phyloP scores from a whole-genome alignment of 1,140 invertebrate genomes.

The Scylla paramamosain region DNA sequence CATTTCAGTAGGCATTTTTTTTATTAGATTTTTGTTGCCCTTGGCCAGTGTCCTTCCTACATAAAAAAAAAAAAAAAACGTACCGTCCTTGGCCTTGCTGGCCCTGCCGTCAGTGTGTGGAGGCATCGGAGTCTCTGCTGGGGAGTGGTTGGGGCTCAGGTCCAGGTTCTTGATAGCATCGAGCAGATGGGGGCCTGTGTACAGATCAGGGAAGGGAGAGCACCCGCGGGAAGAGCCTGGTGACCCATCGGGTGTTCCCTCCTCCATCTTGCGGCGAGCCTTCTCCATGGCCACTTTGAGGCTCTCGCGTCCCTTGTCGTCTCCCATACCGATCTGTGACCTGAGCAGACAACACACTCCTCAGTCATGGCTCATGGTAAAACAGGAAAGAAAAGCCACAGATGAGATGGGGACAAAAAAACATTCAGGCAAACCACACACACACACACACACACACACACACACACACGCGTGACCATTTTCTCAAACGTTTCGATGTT shows the following conservation, averaged over 20 bases:
- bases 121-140: slow-evolving; percentile 67
- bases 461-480: too few species aligned
- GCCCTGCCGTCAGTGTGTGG: neutral
- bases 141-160: slow-evolving; percentile 73
- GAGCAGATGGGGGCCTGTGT: slow-evolving; percentile 76
- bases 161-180: slow-evolving; percentile 76
- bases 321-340: slow-evolving; percentile 83
- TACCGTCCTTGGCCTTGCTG: slow-evolving; percentile 54
- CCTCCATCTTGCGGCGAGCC: slow-evolving; percentile 81
- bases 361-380: neutral
- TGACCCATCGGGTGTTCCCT: slow-evolving; percentile 74
- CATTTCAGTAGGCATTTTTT: too few species aligned
- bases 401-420: neutral
- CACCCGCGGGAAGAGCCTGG: slow-evolving; percentile 77
- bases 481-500: too few species aligned
- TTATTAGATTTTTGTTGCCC: too few species aligned
- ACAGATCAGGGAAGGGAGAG: slow-evolving; percentile 76
- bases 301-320: slow-evolving; percentile 87
- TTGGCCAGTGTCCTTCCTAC: too few species aligned
- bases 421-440: neutral
- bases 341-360: neutral
- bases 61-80: too few species aligned
- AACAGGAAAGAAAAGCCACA: neutral
- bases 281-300: slow-evolving; percentile 89
- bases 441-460: too few species aligned